Evolutionary conservation across 2,797 vertebrate genomes (phyloP).

Genomic region (Notolepis coatsorum): DNA sequence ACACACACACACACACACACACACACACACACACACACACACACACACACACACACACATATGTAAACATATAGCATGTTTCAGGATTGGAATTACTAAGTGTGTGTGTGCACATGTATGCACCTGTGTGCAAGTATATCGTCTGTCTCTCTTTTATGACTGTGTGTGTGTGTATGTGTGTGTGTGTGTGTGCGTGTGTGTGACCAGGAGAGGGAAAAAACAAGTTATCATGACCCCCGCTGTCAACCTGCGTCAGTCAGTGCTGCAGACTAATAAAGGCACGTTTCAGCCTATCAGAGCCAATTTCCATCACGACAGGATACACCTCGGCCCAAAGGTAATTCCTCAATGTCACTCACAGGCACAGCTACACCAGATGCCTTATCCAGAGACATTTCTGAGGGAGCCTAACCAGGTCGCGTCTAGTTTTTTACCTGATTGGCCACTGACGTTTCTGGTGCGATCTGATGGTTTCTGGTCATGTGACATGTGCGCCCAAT

Average conservation of each 20-base stretch:
- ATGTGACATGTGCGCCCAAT: too few species aligned
- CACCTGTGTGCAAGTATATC: background rate
- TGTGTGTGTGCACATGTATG: too few species aligned
- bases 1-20: background rate
- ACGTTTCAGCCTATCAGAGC: slow-evolving; percentile 55
- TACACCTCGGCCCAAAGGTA: slow-evolving; percentile 46
- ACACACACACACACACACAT: background rate
- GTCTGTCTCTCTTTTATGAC: background rate
- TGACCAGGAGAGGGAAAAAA: background rate
- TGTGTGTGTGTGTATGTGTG: slow-evolving; percentile 7
- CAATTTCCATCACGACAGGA: slow-evolving; percentile 61
- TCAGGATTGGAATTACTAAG: too few species aligned
- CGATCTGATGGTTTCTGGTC: too few species aligned
- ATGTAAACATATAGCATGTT: too few species aligned
- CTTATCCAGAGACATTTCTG: too few species aligned
- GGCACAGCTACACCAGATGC: slow-evolving; percentile 25
- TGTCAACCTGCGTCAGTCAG: slow-evolving; percentile 44
- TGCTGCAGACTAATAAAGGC: slow-evolving; percentile 58
- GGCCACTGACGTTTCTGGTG: too few species aligned
- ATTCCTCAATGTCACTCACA: slow-evolving; percentile 66
- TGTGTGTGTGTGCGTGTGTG: background rate
- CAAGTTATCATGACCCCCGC: slow-evolving; percentile 28
- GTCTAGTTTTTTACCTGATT: too few species aligned
- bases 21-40: too few species aligned
- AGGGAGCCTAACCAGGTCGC: too few species aligned